Percentiles rank a stretch among this genome's conserved stretches.
Conservation (phyloP, 2,888 invertebrate genomes). For the Stenotaenia linearis region DNA sequence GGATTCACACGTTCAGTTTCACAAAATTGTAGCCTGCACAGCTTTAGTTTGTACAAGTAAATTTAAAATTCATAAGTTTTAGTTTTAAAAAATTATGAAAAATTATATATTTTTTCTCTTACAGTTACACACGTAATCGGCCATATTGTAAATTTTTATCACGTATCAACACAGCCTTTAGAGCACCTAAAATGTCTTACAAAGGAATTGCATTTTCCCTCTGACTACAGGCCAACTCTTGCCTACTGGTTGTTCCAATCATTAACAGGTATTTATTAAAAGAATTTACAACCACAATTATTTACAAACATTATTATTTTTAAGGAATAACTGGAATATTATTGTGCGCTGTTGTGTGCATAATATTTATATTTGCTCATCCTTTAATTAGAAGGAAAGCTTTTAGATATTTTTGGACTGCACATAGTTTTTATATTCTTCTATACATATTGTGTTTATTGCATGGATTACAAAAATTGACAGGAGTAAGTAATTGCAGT, state of each 20-base stretch:
- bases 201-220: conserved; percentile 86
- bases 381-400: conserved; percentile 86
- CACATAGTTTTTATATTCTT: conserved; percentile 80
- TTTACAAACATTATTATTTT: conserved; percentile 38
- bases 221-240: conserved; percentile 88
- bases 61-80: background rate
- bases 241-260: conserved; percentile 95
- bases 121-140: conserved; percentile 79
- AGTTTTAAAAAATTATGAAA: background rate
- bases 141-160: conserved; percentile 95
- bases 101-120: conserved; percentile 29
- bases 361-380: conserved; percentile 95
- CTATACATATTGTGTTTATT: conserved; percentile 79
- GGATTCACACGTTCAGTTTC: conserved; percentile 93
- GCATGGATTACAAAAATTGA: conserved; percentile 83
- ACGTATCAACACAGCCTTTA: conserved; percentile 89
- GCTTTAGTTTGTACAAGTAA: conserved; percentile 77
- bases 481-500: conserved; percentile 59
- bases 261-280: conserved; percentile 66
- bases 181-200: conserved; percentile 88
- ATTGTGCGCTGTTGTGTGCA: conserved; percentile 82
- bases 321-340: conserved; percentile 78
- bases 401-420: conserved; percentile 91
- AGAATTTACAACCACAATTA: background rate
- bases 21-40: conserved; percentile 93